These are phyloP conservation scores for Tribolium freemani DNA, from an alignment of 2,888 invertebrate species.

Conservation along the genomic window DNA sequence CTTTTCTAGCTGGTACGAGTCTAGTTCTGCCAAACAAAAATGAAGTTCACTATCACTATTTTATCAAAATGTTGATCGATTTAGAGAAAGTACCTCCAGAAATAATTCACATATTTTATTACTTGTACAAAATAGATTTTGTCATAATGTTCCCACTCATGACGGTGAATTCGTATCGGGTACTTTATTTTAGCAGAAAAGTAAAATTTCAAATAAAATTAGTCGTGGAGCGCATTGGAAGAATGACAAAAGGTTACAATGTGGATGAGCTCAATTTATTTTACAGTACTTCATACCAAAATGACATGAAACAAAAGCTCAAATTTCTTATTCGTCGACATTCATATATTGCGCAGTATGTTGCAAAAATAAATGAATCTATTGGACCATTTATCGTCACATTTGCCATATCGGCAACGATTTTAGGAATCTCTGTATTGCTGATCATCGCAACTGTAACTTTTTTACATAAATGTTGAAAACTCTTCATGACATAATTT, in stretches of 20 bases:
- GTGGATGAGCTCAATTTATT: not conserved
- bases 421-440: no score
- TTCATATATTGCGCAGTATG: not conserved
- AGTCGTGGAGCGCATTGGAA: not conserved
- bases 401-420: no score
- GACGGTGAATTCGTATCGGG: not conserved
- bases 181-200: not conserved
- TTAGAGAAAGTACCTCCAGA: not conserved
- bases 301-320: not conserved
- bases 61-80: not conserved
- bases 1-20: not conserved
- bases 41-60: not conserved
- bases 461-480: not conserved
- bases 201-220: not conserved
- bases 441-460: no score
- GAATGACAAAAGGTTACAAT: not conserved
- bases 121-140: not conserved
- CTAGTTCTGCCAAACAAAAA: not conserved
- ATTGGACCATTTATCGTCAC: no score
- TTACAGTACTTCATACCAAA: not conserved
- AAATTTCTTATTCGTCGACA: not conserved
- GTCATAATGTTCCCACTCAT: not conserved
- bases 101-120: not conserved
- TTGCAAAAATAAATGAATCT: no score
- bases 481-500: no score